Base-by-base conservation (phyloP, 1,140 invertebrate genomes). In the Anoplolepis gracilipes region DNA sequence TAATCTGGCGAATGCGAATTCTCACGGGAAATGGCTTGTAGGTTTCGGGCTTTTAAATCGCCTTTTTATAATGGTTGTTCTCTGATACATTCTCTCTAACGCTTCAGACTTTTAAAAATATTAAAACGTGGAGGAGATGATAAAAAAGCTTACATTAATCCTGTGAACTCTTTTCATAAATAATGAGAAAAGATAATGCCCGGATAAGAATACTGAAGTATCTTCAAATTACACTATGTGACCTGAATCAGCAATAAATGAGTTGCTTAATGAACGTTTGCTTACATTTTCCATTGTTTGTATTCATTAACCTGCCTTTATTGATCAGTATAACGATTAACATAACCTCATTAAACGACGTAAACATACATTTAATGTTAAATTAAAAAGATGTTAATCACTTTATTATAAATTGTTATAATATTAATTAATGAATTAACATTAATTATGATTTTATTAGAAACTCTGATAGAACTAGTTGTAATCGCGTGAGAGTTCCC, bases 1-100 rank as follows among this genome's bases (percentile, higher is more conserved):
- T 78, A 85, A 85, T 85, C 76, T 49, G 25, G 75, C 73, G 84
- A 85, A 85, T 85, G 75, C 75, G 62, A 85, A 85, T 78, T 67
- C 61, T 84, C 82, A 6, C 30, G 25, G 53, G 59, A 82, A 73
- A 55, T 82, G 25, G 65, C 53, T 82, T 65, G 42, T 81, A 72
- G 49, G 19, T 81, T 59, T 82, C 67, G 25, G 36, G 36, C 67
- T 82, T 82, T 73, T 82, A 82, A 61, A 82, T 82, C 67, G 78
- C 36, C 78, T 59, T 13, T 39, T 28, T 13, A 6, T 73, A 82
- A 73, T 61, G 78, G 67, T 16, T 72, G 67, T 53, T 13, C 2
- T 39, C 25, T 42, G 49, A 53, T 59, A 33, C 25, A 49, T 49
- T 49, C 16, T 39, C 53, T 10, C 33, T 22, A 57, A 39, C 11